Percentiles rank a stretch among this genome's conserved stretches.
phyloP scores from a whole-genome alignment of 2,113 vertebrate genomes.

The Clarias macrocephalus region DNA sequence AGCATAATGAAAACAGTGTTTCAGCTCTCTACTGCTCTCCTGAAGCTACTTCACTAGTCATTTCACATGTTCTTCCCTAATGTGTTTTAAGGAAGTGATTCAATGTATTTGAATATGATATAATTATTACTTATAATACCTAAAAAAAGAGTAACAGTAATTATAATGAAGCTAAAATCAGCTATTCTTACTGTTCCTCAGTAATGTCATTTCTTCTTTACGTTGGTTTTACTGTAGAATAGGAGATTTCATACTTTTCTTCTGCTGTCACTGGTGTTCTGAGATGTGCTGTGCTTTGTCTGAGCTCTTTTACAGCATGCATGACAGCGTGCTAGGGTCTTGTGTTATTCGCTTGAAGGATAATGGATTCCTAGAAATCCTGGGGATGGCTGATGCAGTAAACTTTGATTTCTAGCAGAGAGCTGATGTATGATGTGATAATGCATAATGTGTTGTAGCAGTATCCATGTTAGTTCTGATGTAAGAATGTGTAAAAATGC shows the following conservation, averaged over 20 bases:
- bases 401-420: constrained; percentile 11
- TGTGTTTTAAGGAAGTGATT: neutral
- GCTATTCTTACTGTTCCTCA: neutral
- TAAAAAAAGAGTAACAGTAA: neutral
- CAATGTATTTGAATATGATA: neutral
- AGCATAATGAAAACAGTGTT: constrained; percentile 13
- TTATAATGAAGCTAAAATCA: neutral
- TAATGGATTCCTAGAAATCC: constrained; percentile 5
- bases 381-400: neutral
- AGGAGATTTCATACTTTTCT: neutral
- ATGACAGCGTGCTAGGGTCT: neutral
- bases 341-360: constrained; percentile 1
- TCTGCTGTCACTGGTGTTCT: neutral
- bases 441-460: neutral
- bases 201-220: neutral
- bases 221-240: neutral
- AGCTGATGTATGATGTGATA: constrained; percentile 17
- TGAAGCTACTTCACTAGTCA: neutral
- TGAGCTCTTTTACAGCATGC: neutral
- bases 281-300: neutral
- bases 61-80: neutral
- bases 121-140: neutral
- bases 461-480: neutral
- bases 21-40: neutral
- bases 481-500: neutral